A percentile compares a stretch with the other conserved stretches of the same genome.
Evolutionary conservation across 2,113 vertebrate species (phyloP).

Genomic region (Donacobius atricapilla): DNA sequence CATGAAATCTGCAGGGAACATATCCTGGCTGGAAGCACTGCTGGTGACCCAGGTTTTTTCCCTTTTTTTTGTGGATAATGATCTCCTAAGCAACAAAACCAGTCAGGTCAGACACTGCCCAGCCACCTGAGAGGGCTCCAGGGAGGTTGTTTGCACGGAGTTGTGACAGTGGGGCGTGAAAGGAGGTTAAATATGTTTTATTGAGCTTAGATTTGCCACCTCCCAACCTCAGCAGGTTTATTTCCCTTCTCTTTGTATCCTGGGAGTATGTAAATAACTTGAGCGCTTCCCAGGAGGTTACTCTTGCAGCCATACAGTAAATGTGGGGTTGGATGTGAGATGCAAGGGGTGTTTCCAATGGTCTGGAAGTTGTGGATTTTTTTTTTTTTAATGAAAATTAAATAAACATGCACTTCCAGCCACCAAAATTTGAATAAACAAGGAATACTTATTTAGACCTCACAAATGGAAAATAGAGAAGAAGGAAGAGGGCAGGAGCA

Average conservation of each 20-base stretch:
- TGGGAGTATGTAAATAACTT: neutral
- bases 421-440: neutral
- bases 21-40: fast-evolving
- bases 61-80: neutral
- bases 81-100: neutral
- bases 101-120: neutral
- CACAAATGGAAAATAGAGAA: neutral
- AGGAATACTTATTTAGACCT: neutral
- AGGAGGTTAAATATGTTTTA: neutral
- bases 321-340: neutral
- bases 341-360: neutral
- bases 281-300: neutral
- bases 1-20: neutral
- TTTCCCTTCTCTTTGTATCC: neutral
- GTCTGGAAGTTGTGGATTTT: neutral
- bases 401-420: neutral
- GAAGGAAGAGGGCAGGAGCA: neutral
- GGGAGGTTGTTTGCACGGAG: neutral
- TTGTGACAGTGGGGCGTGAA: neutral
- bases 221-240: neutral
- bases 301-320: neutral
- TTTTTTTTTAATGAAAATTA: neutral
- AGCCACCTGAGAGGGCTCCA: neutral
- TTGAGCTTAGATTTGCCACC: neutral
- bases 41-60: neutral